Evolutionary conservation across 1,140 invertebrate species (phyloP), one percentile per base, ranked within the genome.

Genomic region (Diploscapter pachys): DNA sequence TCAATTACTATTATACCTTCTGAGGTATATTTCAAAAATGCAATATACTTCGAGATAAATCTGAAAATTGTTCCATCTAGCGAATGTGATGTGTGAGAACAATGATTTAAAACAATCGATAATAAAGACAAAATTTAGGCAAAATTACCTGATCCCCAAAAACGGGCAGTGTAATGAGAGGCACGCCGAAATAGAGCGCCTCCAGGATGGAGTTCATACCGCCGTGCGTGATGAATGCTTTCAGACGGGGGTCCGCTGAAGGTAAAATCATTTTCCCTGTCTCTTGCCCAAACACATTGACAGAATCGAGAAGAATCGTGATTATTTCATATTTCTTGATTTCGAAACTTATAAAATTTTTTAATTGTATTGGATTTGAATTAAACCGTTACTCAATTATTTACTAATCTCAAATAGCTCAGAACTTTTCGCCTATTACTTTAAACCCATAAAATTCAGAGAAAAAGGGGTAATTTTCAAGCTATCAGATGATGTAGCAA

Each of bases 131-230:
- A 68, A 50, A 6, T 48, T 31, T 5, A 52, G n/a, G 57, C 0
- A 1, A 6, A 52, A 6, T 54, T 5, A 68, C 66, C 65, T 86
- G 86, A 73, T 89, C 89, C 8, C 81, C 79, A 56, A 86, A 85
- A 52, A 89, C 81, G 4, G 89, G 89, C 11, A 89, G 79, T 2
- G 85, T 86, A 49, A 89, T 76, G n/a, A 89, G 79, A 2, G 88
- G 88, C 2, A 88, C 85, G 5, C 87, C 87, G 76, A 86, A 85
- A 72, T 85, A 86, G 6, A 88, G 78, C 3, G 87, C 85, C 83
- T 89, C 88, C 56, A 86, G 83, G 4, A 85, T 86, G 67, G 86
- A 86, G 50, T 87, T 80, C 49, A 84, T 78, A 8, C 89, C 88
- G 57, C 86, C 84, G 78, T 89, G 89, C 8, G 82, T 86, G 4